phyloP scores from a whole-genome alignment of 2,888 invertebrate genomes.

The Linnaemya tessellans region DNA sequence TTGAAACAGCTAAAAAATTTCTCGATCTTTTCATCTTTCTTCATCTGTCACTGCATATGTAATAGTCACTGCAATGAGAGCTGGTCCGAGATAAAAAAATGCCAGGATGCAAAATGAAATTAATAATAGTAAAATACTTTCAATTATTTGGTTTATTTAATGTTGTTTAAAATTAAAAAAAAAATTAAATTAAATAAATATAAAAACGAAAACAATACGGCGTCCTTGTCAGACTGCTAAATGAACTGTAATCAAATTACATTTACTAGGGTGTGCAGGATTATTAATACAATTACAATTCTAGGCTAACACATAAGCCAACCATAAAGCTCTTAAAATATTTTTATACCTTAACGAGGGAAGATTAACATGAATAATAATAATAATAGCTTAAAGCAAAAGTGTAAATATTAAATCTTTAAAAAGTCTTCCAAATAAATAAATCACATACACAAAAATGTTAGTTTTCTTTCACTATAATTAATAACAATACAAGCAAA shows the following conservation, averaged over 20 bases:
- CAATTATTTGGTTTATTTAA: background rate
- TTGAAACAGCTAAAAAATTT: no score
- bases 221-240: conserved; percentile 20
- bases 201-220: conserved; percentile 17
- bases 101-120: background rate
- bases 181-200: background rate
- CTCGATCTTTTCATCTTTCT: no score
- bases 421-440: conserved; percentile 46
- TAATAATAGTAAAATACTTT: background rate
- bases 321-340: conserved; percentile 5
- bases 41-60: no score
- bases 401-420: background rate
- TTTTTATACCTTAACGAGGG: background rate
- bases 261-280: background rate
- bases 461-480: background rate
- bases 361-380: background rate
- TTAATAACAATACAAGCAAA: background rate
- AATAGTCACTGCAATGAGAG: no score
- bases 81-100: background rate
- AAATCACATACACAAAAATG: background rate
- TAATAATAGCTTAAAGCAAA: background rate
- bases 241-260: conserved; percentile 13
- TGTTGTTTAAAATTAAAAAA: background rate
- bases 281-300: conserved; percentile 8
- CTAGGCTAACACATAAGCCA: background rate